Base-by-base conservation (phyloP, 1,140 invertebrate species). In the Hyphantria cunea region DNA sequence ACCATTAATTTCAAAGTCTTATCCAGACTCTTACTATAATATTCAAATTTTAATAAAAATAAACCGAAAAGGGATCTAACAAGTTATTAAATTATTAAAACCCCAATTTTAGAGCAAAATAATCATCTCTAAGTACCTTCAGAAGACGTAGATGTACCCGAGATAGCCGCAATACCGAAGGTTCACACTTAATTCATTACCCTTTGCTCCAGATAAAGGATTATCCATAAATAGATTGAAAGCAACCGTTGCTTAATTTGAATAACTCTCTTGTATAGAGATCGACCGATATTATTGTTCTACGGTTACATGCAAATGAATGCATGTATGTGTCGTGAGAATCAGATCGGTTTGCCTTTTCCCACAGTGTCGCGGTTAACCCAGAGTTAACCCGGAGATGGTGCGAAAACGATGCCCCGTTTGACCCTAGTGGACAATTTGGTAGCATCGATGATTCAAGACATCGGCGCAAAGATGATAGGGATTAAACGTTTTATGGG, bases 251-350 rank as follows among this genome's bases (percentile, higher is more conserved):
- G 14, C 45, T 58, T 58, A 58, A 58, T 58, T 58, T 58, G 55
- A 58, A 58, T 58, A 58, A 49, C 31, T 37, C 55, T 58, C n/a
- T 37, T 10, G 44, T 15, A 13, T 55, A 25, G 39, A 72, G 80
- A 82, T 82, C 70, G 53, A 56, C 63, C 72, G 80, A 82, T 82
- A 80, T 82, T 80, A 82, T 83, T 83, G 80, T 83, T 78, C 70
- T 51, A 52, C 62, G 68, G 68, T 68, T 65, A 67, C 70, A 81
- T 83, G 80, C 78, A 81, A 83, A 83, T 83, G 78, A 81, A 76
- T 73, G 63, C 41, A 37, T 37, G 17, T 49, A 44, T 25, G 37
- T 66, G 62, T 60, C 70, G 72, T 80, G 77, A 72, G 78, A 82
- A 80, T 77, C 61, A 70, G 68, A 74, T 74, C 72, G 66, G 67